Evolutionary conservation across 2,888 invertebrate species (phyloP).

Genomic region (Lithodes maja): DNA sequence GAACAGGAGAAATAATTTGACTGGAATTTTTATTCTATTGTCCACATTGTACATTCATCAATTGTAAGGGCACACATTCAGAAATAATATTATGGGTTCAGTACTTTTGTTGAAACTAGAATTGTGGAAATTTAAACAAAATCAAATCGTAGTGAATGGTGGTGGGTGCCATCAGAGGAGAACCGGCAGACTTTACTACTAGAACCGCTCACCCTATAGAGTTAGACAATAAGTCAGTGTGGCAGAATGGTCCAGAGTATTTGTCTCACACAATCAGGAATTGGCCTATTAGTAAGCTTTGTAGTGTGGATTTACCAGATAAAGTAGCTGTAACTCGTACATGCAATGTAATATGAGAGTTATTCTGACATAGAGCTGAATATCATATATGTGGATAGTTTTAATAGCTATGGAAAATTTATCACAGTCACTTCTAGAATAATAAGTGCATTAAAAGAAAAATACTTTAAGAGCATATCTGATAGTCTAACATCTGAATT

Average conservation of each 20-base stretch:
- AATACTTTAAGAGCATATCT: constrained; percentile 1
- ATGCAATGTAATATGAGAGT: not conserved
- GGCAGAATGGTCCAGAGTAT: not conserved
- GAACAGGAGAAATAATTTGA: constrained; percentile 5
- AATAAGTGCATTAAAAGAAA: not conserved
- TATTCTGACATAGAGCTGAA: not conserved
- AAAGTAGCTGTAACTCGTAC: not conserved
- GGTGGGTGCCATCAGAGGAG: not conserved
- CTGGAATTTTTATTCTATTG: not conserved
- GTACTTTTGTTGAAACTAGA: constrained; percentile 9
- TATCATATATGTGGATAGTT: not conserved
- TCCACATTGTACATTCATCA: constrained; percentile 13
- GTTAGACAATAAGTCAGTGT: not conserved
- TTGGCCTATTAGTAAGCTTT: constrained; percentile 19
- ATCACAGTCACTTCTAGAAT: constrained; percentile 2
- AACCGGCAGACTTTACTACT: constrained; percentile 3
- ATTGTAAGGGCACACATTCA: constrained; percentile 31
- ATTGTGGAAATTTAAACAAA: constrained; percentile 12
- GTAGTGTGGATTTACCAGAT: constrained; percentile 1
- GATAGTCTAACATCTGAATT: not conserved
- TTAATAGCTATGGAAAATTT: not conserved
- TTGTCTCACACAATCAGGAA: not conserved
- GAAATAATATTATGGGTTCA: constrained; percentile 14
- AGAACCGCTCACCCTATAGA: not conserved
- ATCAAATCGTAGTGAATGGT: constrained; percentile 26